Evolutionary conservation across 2,113 vertebrate species (phyloP), one percentile per base, ranked within the genome.

Genomic region (Gambusia holbrooki): DNA sequence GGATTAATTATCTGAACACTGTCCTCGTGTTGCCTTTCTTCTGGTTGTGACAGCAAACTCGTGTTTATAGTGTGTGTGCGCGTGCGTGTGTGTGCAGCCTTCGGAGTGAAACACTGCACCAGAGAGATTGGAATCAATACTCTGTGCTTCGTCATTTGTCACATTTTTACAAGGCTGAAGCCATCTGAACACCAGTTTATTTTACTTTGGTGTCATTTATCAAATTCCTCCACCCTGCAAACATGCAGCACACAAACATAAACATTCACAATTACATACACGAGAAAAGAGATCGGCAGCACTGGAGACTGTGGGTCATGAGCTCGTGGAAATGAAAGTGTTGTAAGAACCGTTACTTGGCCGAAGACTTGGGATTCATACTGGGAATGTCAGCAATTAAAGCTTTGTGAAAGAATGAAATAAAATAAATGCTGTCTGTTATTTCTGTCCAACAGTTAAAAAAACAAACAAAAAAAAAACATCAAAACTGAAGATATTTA

Each of bases 101-200:
- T 95, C 94, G 95, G 94, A 95, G 94, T 96, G 96, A 97, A 97
- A 96, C 96, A 95, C 95, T 94, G 96, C 95, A 96, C 95, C 96
- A 94, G 93, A 95, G 96, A 96, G 95, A 97, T 97, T 96, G 94
- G 94, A 97, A 98, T 98, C 96, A 96, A 98, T 98, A 97, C 96
- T 96, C 96, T 95, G 95, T 95, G 95, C 95, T 94, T 95, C 93
- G 95, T 97, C 96, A 97, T 97, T 98, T 97, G 96, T 98, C 97
- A 98, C 96, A 96, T 97, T 96, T 98, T 98, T 98, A 98, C 97
- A 98, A 98, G 96, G 95, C 95, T 97, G 96, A 97, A 92, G 83
- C 91, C 90, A 91, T 92, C 90, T 90, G 88, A 92, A 96, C 97
- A 96, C 95, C 95, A 97, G 96, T 97, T 97, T 96, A 97, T 98